phyloP scores from a whole-genome alignment of 2,888 invertebrate genomes.

The Arge pagana region DNA sequence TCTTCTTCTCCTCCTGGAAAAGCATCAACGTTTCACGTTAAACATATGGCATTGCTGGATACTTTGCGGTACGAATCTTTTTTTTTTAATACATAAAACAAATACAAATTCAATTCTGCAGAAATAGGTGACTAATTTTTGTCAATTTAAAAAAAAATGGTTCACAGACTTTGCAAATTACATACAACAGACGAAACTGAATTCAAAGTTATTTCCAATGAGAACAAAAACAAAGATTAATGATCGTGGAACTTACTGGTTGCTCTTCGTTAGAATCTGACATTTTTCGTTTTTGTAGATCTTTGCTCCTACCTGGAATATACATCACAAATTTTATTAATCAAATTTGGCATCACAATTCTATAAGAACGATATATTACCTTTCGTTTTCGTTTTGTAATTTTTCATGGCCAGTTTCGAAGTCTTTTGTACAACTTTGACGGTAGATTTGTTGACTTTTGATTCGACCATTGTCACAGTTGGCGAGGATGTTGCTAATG shows the following conservation, averaged over 20 bases:
- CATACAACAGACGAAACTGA: no score
- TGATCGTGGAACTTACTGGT: slow-evolving; percentile 10
- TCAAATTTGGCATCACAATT: background rate
- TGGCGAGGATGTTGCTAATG: slow-evolving; percentile 48
- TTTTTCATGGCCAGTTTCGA: background rate
- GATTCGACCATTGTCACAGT: slow-evolving; percentile 18
- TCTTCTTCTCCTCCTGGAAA: slow-evolving; percentile 43
- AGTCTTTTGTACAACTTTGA: background rate
- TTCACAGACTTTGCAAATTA: no score
- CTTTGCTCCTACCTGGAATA: slow-evolving; percentile 3
- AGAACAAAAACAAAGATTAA: background rate
- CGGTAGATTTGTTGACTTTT: background rate
- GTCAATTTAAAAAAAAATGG: no score
- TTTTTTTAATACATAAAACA: background rate
- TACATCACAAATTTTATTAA: no score
- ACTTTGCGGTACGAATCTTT: background rate
- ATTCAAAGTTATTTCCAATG: background rate
- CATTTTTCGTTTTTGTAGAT: background rate
- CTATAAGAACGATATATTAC: background rate
- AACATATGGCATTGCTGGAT: no score
- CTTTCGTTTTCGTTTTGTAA: background rate
- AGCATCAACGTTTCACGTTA: background rate
- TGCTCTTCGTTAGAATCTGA: slow-evolving; percentile 8
- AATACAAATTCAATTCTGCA: no score
- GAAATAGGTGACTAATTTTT: no score